Conservation (phyloP, 1,140 invertebrate genomes). For the Leptinotarsa undecemlineata region DNA sequence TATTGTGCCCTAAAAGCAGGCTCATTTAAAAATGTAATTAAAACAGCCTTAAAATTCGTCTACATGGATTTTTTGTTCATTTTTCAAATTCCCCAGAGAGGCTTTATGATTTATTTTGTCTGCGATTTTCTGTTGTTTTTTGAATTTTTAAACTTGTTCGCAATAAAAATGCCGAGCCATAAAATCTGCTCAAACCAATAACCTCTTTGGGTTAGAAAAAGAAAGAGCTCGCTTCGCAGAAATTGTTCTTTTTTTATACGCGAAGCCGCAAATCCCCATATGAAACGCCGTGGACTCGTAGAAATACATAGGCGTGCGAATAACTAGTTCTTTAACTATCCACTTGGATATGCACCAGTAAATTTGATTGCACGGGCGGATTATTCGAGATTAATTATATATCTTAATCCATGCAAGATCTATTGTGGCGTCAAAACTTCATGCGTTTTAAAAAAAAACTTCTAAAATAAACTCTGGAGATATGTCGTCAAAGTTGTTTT, state of each 20-base stretch:
- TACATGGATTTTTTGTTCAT: conserved; percentile 35
- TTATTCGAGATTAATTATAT: no score
- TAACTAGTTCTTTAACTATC: no score
- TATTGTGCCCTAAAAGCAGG: conserved; percentile 42
- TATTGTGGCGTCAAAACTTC: no score
- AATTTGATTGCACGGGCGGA: no score
- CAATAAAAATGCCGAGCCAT: conserved; percentile 45
- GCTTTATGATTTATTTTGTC: conserved; percentile 47
- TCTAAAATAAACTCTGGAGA: no score
- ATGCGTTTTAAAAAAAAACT: no score
- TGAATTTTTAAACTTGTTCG: conserved; percentile 45
- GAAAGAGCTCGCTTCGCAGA: conserved; percentile 24
- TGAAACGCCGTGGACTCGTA: conserved; percentile 15
- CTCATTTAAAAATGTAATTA: conserved; percentile 46
- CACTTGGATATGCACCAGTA: no score
- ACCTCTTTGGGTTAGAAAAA: conserved; percentile 30
- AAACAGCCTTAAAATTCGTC: conserved; percentile 39
- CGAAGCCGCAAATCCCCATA: conserved; percentile 27
- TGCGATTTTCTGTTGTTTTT: conserved; percentile 46
- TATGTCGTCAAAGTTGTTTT: no score
- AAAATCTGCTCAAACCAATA: conserved; percentile 40
- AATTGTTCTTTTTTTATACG: conserved; percentile 30
- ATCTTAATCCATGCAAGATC: no score
- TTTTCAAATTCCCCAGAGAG: conserved; percentile 35
- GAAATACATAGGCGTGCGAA: conserved; percentile 17